A percentile compares a stretch with the other conserved stretches of the same genome.
Conservation (phyloP, 2,888 invertebrate genomes). For the Artemia sinica region DNA sequence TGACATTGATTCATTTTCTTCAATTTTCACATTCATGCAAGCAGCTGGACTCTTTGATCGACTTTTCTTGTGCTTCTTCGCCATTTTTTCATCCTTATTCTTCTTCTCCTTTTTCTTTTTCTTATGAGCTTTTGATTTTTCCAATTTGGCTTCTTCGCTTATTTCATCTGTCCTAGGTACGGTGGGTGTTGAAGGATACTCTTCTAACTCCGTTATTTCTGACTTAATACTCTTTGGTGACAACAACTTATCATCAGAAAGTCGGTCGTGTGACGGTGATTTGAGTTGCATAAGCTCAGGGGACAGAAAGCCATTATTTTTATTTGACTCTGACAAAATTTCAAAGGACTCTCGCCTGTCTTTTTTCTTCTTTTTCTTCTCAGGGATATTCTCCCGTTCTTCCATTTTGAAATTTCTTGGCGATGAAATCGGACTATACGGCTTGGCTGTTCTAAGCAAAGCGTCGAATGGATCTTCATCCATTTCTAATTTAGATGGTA, state of each 20-base stretch:
- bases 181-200: neutral
- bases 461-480: slow-evolving; percentile 35
- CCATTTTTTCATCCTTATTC: slow-evolving; percentile 3
- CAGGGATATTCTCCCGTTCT: slow-evolving; percentile 1
- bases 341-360: slow-evolving; percentile 9
- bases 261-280: neutral
- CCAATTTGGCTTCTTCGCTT: slow-evolving; percentile 16
- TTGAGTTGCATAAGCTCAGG: neutral
- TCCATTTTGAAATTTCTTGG: neutral
- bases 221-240: slow-evolving; percentile 10
- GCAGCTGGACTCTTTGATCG: slow-evolving; percentile 16
- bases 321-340: neutral
- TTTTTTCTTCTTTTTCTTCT: slow-evolving; percentile 10
- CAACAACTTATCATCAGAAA: neutral
- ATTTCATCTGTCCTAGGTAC: neutral
- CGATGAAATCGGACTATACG: neutral
- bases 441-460: neutral
- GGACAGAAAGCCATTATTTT: neutral
- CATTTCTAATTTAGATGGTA: slow-evolving; percentile 26
- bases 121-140: slow-evolving; percentile 17
- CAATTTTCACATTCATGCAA: slow-evolving; percentile 6
- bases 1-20: too few species aligned
- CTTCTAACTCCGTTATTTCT: neutral
- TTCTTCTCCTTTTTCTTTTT: slow-evolving; percentile 18
- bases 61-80: slow-evolving; percentile 15